phyloP scores from a whole-genome alignment of 2,113 vertebrate genomes.

The Vulpes ferrilata region DNA sequence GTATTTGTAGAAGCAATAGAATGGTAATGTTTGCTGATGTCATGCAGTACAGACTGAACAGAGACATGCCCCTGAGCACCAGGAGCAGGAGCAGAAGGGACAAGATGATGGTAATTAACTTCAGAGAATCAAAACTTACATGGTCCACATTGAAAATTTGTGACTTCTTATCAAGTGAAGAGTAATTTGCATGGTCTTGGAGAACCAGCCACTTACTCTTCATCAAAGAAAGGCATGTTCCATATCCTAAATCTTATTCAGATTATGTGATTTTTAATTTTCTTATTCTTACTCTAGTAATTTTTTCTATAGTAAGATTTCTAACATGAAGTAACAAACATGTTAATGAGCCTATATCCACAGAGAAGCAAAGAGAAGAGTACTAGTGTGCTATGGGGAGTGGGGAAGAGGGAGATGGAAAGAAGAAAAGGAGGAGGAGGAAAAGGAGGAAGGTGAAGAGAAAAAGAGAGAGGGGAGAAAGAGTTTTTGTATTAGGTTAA shows the following conservation, averaged over 20 bases:
- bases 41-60: not conserved
- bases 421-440: not conserved
- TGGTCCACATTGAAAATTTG: not conserved
- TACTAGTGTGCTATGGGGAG: not conserved
- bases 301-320: not conserved
- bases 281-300: not conserved
- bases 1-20: not conserved
- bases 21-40: not conserved
- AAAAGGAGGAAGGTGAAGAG: not conserved
- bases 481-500: not conserved
- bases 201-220: not conserved
- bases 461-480: not conserved
- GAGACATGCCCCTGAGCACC: not conserved
- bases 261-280: not conserved
- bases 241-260: not conserved
- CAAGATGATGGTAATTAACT: not conserved
- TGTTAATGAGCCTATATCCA: not conserved
- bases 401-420: not conserved
- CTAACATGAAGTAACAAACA: conserved; percentile 17
- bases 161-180: not conserved
- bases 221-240: not conserved
- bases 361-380: not conserved
- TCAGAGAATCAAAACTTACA: not conserved
- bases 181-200: not conserved
- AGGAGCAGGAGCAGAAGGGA: not conserved